These are phyloP conservation scores for Gymnarchus niloticus DNA, from an alignment of 2,113 vertebrate species.

Conservation along the genomic window DNA sequence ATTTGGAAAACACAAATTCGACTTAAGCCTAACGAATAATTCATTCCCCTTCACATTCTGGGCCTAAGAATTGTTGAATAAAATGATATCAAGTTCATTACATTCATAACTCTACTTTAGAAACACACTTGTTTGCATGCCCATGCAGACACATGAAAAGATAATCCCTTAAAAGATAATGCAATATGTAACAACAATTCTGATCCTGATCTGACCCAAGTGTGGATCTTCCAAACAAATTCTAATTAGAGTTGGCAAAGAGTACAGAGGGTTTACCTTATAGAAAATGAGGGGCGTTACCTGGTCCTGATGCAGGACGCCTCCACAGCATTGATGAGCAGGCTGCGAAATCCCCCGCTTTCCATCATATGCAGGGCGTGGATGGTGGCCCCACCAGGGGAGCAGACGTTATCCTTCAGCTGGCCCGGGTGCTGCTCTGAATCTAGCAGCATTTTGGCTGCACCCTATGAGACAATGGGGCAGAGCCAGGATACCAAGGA, in stretches of 20 bases:
- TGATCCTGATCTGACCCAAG: too few relatives aligned
- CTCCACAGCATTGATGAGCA: slow-evolving; percentile 93
- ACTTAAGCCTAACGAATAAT: neutral
- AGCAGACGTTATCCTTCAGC: slow-evolving; percentile 94
- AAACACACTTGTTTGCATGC: neutral
- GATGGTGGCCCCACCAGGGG: slow-evolving; percentile 91
- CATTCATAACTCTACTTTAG: neutral
- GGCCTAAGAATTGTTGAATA: neutral
- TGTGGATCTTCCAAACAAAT: too few relatives aligned
- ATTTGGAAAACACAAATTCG: neutral
- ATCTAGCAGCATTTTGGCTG: slow-evolving; percentile 89
- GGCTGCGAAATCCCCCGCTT: slow-evolving; percentile 89
- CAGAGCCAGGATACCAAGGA: neutral
- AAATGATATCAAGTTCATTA: neutral
- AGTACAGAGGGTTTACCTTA: neutral
- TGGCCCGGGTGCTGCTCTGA: slow-evolving; percentile 91
- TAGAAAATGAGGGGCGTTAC: slow-evolving; percentile 48
- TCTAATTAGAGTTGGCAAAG: neutral
- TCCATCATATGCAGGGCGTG: slow-evolving; percentile 90
- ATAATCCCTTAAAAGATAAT: neutral
- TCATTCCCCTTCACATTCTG: neutral
- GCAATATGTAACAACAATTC: neutral
- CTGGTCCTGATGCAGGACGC: slow-evolving; percentile 89
- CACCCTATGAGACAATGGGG: slow-evolving; percentile 64
- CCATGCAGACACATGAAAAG: neutral